Evolutionary conservation across 2,113 vertebrate genomes (phyloP).

Genomic region (Hystrix cristata): DNA sequence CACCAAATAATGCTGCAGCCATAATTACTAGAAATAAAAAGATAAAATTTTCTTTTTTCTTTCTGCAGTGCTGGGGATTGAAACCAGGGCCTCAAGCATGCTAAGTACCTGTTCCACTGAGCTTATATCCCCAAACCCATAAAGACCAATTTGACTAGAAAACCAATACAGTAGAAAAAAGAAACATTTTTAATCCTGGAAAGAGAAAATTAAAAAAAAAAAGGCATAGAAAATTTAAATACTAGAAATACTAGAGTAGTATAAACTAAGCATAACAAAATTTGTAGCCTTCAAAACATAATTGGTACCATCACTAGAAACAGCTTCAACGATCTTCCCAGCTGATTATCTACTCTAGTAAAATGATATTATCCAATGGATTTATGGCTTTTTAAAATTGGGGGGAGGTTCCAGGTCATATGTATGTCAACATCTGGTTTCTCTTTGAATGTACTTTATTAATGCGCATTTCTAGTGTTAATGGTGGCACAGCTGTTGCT

Average conservation of each 20-base stretch:
- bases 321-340: neutral
- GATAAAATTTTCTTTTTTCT: neutral
- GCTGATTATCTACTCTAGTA: neutral
- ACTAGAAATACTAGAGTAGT: neutral
- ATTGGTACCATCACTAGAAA: neutral
- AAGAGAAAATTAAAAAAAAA: slow-evolving; percentile 1
- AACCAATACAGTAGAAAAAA: slow-evolving; percentile 13
- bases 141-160: neutral
- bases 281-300: slow-evolving; percentile 15
- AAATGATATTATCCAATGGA: neutral
- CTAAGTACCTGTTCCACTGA: neutral
- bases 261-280: slow-evolving; percentile 37
- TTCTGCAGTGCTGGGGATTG: neutral
- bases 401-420: neutral
- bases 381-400: neutral
- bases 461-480: neutral
- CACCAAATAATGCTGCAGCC: neutral
- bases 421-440: neutral
- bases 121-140: neutral
- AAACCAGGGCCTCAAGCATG: neutral
- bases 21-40: slow-evolving; percentile 47
- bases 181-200: neutral
- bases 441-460: neutral
- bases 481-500: neutral
- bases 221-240: slow-evolving; percentile 5